Percentiles rank a stretch among this genome's conserved stretches.
These are phyloP conservation scores for Parapsyche elsis DNA, from an alignment of 1,140 invertebrate species.

Conservation along the genomic window DNA sequence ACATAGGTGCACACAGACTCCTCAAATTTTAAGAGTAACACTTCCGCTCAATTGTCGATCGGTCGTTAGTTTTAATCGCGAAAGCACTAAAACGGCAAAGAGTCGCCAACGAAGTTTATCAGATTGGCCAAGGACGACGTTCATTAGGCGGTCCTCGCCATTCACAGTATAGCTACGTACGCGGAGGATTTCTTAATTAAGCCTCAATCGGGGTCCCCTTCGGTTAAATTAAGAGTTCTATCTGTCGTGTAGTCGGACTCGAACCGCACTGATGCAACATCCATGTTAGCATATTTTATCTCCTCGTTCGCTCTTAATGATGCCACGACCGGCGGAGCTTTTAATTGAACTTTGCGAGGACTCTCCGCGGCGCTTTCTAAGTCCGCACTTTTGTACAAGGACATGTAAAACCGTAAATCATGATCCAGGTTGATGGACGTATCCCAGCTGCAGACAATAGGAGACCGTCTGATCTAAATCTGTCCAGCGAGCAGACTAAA, in stretches of 20 bases:
- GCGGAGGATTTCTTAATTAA: slow-evolving; percentile 54
- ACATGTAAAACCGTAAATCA: slow-evolving; percentile 15
- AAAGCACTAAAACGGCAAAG: no score
- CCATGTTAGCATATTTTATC: slow-evolving; percentile 33
- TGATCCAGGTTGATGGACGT: slow-evolving; percentile 39
- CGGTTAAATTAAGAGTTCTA: slow-evolving; percentile 49
- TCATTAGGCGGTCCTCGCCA: slow-evolving; percentile 39
- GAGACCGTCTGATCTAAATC: slow-evolving; percentile 48
- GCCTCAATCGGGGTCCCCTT: slow-evolving; percentile 42
- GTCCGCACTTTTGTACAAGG: background rate
- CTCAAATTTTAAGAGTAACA: background rate
- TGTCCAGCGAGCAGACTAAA: slow-evolving; percentile 34
- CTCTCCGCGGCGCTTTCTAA: background rate
- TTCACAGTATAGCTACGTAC: slow-evolving; percentile 18
- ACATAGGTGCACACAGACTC: background rate
- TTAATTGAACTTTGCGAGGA: slow-evolving; percentile 18
- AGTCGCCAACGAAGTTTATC: slow-evolving; percentile 24
- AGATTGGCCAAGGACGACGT: slow-evolving; percentile 31
- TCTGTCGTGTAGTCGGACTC: slow-evolving; percentile 31
- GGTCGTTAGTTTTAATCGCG: no score
- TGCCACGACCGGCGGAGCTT: slow-evolving; percentile 21
- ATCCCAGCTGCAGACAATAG: slow-evolving; percentile 41
- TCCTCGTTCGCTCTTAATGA: slow-evolving; percentile 28
- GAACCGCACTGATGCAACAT: slow-evolving; percentile 34
- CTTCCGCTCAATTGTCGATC: background rate